Percentiles rank a stretch among this genome's conserved stretches.
Conservation (phyloP, 2,113 vertebrate species). For the Tympanuchus pallidicinctus region DNA sequence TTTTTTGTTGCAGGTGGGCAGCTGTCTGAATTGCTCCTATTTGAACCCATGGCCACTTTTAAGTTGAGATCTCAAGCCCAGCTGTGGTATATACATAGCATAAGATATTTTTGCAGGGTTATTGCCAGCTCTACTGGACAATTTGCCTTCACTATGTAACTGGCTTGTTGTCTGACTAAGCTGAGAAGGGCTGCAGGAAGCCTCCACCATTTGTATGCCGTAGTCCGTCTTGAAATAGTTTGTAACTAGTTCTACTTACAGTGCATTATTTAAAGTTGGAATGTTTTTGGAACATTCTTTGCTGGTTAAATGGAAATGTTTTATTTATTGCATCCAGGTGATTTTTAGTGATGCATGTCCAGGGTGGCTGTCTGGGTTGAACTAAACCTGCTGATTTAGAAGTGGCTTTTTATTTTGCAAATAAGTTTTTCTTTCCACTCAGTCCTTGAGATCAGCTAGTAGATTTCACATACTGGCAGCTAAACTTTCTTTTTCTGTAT, state of each 20-base stretch:
- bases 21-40: neutral
- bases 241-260: neutral
- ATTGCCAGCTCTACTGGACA: neutral
- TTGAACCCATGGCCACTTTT: neutral
- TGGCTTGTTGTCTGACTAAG: neutral
- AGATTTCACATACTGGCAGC: neutral
- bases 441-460: neutral
- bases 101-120: neutral
- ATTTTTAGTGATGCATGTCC: neutral
- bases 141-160: neutral
- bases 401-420: conserved; percentile 20
- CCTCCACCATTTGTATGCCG: neutral
- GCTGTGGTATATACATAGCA: fast-evolving
- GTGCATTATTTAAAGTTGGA: neutral
- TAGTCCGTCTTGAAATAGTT: neutral
- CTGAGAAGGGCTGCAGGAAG: neutral
- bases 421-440: conserved; percentile 32
- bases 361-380: conserved; percentile 18
- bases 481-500: neutral
- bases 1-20: neutral
- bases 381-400: conserved; percentile 1
- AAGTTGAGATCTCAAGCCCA: neutral
- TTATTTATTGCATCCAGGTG: neutral
- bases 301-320: neutral
- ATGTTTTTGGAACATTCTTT: neutral